Base-by-base conservation (phyloP, 2,113 vertebrate species). In the Romanogobio albipinnatus region DNA sequence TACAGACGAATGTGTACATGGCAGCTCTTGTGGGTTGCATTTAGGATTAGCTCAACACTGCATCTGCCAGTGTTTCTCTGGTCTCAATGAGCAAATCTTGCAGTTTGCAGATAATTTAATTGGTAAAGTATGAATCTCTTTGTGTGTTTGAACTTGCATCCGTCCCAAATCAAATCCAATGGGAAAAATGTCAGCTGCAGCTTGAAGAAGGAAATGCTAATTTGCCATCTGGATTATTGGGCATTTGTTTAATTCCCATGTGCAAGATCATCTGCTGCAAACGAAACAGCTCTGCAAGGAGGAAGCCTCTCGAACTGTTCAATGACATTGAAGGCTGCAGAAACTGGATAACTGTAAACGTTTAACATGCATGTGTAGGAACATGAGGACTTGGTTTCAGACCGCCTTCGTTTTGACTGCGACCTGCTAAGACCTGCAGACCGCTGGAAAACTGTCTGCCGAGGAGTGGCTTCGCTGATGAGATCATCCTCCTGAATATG, bases 191-290 rank as follows among this genome's bases (percentile, higher is more conserved):
- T 91, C 89, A 89, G 81, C 91, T 90, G 89, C 83, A 89, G 83
- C 86, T 86, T 82, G 22, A 58, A 71, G 82, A 84, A 87, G 49
- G 45, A 93, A 93, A 94, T 94, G 93, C 90, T 94, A 95, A 95
- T 95, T 92, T 82, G 89, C 95, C 94, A 94, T 93, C 91, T 94
- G 93, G 87, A 80, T 86, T 83, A 86, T 74, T 62, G 80, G 51
- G 56, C 73, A 76, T 56, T 86, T 68, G 62, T 59, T 66, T 71
- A 68, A 73, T 81, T 84, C 71, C 61, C 76, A 73, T 43, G 45
- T 74, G 76, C 29, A n/a, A 51, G 17, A 70, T 59, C 76, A 64
- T 78, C 83, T 78, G 76, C 86, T 64, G 47, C 66, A 53, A 84
- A 78, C 19, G 13, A 56, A 76, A 8, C 24, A 13, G 77, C 17